Conservation (phyloP, 2,888 invertebrate species). For the Acrocera orbiculus region DNA sequence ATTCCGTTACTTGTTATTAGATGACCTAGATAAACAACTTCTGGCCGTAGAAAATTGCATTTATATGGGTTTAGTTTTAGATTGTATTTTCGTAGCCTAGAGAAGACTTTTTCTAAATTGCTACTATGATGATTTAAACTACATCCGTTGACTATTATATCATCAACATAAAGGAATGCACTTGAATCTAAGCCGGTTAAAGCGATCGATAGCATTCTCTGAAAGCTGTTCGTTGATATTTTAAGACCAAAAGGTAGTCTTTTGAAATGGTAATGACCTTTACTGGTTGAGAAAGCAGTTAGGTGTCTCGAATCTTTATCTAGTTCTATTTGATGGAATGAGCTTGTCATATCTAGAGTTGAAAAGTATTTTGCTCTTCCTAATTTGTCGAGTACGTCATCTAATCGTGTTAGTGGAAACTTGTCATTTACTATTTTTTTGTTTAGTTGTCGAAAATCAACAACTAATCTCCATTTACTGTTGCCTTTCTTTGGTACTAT, state of each 20-base stretch:
- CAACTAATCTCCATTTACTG: constrained; percentile 3
- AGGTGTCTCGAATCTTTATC: constrained; percentile 9
- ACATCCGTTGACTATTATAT: constrained; percentile 13
- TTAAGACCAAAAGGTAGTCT: too few species aligned
- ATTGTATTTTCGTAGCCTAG: constrained; percentile 8
- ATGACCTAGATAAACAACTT: constrained; percentile 13
- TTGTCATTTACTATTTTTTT: constrained; percentile 3
- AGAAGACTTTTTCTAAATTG: constrained; percentile 7
- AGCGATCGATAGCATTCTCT: constrained; percentile 12
- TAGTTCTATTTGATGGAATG: constrained; percentile 8
- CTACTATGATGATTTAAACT: constrained; percentile 9
- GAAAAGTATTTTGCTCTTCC: constrained; percentile 8
- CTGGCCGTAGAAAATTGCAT: constrained; percentile 11
- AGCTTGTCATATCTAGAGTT: not conserved
- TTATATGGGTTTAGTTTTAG: constrained; percentile 10
- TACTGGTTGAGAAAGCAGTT: constrained; percentile 10
- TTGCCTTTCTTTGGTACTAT: constrained; percentile 5
- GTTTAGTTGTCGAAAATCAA: constrained; percentile 3
- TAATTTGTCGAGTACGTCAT: constrained; percentile 1
- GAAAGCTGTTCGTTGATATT: constrained; percentile 12
- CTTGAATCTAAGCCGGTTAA: constrained; percentile 6
- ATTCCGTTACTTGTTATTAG: constrained; percentile 11
- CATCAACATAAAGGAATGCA: constrained; percentile 14
- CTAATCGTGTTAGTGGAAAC: constrained; percentile 2
- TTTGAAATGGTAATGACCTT: too few species aligned